Evolutionary conservation across 2,113 vertebrate species (phyloP), one percentile per base, ranked within the genome.

Genomic region (Anhinga anhinga): DNA sequence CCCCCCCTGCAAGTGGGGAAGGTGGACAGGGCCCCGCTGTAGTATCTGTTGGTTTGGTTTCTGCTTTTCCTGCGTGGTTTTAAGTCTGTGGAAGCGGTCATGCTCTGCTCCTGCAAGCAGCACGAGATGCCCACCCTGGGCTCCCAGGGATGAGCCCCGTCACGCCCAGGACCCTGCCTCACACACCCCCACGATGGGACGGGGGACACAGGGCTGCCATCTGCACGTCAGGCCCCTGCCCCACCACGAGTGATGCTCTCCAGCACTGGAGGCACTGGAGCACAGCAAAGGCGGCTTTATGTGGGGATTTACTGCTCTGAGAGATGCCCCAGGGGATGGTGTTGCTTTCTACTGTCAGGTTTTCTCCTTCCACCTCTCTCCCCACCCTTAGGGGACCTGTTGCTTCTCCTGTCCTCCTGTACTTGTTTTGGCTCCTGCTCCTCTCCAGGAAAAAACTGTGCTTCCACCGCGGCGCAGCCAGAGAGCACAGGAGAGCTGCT

Each of bases 251-350:
- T 1, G 32, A 27, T 50, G 38, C 10, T 71, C 40, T 66, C 18
- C 34, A 70, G n/a, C 0, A 40, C 38, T 40, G 38, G 0, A 52
- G 23, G 25, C 15, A 6, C 26, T 9, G 34, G 36, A 32, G n/a
- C 2, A 0, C 0, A 2, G n/a, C 45, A 36, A 36, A n/a, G 55
- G 15, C 3, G 12, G 36, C n/a, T 69, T 56, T 21, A 2, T 2
- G 5, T 15, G 34, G 34, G 27, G 32, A 23, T 36, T 67, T 49
- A 66, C 34, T 44, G 62, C n/a, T 40, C 40, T 14, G 40, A n/a
- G 38, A 27, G 20, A 3, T 62, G 45, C 3, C 36, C 30, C 9
- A 3, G 66, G 7, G 22, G 17, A 45, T 58, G 40, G 8, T 29
- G 26, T 10, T 63, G 26, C 63, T 70, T 66, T 45, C 10, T 11